Evolutionary conservation across 2,888 invertebrate species (phyloP).

Genomic region (Hypomecis atomaria): DNA sequence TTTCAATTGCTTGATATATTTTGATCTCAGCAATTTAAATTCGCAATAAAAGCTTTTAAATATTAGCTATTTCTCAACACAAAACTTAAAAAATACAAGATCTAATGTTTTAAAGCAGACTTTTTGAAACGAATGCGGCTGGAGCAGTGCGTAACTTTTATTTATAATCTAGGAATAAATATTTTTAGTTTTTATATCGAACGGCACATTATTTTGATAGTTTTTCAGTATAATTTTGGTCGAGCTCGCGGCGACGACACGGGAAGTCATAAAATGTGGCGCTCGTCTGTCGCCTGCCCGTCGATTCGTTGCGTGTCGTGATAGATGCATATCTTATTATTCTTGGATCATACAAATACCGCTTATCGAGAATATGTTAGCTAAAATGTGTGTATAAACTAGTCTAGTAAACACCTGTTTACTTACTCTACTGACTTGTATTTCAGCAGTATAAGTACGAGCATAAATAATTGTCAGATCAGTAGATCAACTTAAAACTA

Average conservation of each 20-base stretch:
- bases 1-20: constrained; percentile 4
- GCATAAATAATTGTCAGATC: too few species aligned
- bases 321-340: constrained; percentile 12
- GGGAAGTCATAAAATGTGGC: constrained; percentile 75
- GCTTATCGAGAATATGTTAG: not conserved
- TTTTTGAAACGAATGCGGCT: not conserved
- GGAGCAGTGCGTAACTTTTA: constrained; percentile 30
- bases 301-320: constrained; percentile 18
- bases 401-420: too few species aligned
- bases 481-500: too few species aligned
- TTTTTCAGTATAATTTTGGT: constrained; percentile 65
- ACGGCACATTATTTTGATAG: constrained; percentile 64
- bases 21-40: not conserved
- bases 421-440: too few species aligned
- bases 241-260: constrained; percentile 61
- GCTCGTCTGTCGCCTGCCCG: constrained; percentile 38
- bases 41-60: constrained; percentile 1
- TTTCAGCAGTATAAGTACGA: too few species aligned
- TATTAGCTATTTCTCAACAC: not conserved
- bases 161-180: constrained; percentile 42
- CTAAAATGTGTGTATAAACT: not conserved
- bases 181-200: constrained; percentile 67
- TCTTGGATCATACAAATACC: not conserved
- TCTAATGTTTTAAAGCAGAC: not conserved
- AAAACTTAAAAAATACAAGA: not conserved